Evolutionary conservation across 2,888 invertebrate genomes (phyloP).

Genomic region (Sericinus montela): DNA sequence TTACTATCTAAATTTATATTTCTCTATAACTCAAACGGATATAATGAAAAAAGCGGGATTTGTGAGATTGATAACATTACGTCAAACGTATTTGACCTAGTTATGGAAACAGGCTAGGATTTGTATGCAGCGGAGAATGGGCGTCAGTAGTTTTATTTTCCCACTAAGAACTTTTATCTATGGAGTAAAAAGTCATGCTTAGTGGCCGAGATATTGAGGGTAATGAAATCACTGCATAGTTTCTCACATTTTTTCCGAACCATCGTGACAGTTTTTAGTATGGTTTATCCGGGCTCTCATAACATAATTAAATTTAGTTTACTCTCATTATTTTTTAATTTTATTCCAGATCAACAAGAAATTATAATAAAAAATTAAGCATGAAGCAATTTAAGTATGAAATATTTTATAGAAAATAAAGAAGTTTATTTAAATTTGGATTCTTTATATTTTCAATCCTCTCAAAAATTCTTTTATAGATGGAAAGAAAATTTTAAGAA

Average conservation of each 20-base stretch:
- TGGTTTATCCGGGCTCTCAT: conserved; percentile 71
- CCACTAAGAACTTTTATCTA: conserved; percentile 34
- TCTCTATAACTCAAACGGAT: conserved; percentile 26
- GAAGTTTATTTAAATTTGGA: too few relatives aligned
- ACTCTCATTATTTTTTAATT: conserved; percentile 30
- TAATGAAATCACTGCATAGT: conserved; percentile 60
- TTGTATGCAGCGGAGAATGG: conserved; percentile 4
- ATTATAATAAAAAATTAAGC: too few relatives aligned
- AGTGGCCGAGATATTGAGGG: conserved; percentile 40
- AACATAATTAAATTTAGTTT: conserved; percentile 60
- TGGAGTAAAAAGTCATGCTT: conserved; percentile 45
- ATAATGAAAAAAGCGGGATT: conserved; percentile 25
- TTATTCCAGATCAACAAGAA: too few relatives aligned
- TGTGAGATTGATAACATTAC: conserved; percentile 24
- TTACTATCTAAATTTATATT: conserved; percentile 24
- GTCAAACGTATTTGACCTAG: conserved; percentile 20
- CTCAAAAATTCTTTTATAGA: too few relatives aligned
- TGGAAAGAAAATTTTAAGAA: too few relatives aligned
- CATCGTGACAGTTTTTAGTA: conserved; percentile 71
- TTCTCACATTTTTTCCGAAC: conserved; percentile 52
- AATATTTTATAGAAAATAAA: too few relatives aligned
- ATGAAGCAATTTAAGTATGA: too few relatives aligned
- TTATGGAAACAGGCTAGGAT: conserved; percentile 12
- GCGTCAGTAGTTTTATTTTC: conserved; percentile 15
- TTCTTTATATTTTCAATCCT: too few relatives aligned